phyloP scores from a whole-genome alignment of 1,140 invertebrate species.

The Drosophila repleta region DNA sequence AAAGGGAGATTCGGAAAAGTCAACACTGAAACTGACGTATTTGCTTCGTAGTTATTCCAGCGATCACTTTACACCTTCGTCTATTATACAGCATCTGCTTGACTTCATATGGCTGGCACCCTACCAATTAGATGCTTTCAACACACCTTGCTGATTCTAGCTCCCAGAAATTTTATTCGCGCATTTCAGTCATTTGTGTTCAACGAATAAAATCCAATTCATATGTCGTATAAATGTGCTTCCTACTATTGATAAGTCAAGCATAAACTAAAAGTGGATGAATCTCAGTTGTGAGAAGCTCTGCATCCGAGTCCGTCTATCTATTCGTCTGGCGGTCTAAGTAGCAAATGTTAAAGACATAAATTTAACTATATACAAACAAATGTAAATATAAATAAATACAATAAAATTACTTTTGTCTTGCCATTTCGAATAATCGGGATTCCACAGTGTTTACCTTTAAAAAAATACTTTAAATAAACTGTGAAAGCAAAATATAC shows the following conservation, averaged over 20 bases:
- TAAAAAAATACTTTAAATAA: too few species aligned
- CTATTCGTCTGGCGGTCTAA: too few species aligned
- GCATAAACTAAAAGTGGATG: too few species aligned
- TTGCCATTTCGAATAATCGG: too few species aligned
- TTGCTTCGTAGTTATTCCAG: constrained; percentile 7
- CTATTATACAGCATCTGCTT: constrained; percentile 3
- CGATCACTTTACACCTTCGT: constrained; percentile 10
- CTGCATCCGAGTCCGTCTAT: too few species aligned
- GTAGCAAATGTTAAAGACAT: too few species aligned
- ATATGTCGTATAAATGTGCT: not conserved
- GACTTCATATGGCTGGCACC: constrained; percentile 18
- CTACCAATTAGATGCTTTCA: constrained; percentile 26
- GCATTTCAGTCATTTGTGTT: constrained; percentile 10
- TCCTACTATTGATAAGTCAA: not conserved
- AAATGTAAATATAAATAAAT: too few species aligned
- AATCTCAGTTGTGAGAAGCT: too few species aligned
- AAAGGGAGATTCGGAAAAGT: not conserved
- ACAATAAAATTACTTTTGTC: too few species aligned
- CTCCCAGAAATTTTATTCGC: not conserved
- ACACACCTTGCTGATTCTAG: constrained; percentile 27
- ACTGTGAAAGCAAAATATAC: too few species aligned
- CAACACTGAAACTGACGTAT: not conserved
- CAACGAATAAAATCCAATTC: constrained; percentile 8
- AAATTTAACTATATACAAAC: too few species aligned
- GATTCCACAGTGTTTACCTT: too few species aligned